phyloP scores from a whole-genome alignment of 1,140 invertebrate species.

The Anthonomus grandis region DNA sequence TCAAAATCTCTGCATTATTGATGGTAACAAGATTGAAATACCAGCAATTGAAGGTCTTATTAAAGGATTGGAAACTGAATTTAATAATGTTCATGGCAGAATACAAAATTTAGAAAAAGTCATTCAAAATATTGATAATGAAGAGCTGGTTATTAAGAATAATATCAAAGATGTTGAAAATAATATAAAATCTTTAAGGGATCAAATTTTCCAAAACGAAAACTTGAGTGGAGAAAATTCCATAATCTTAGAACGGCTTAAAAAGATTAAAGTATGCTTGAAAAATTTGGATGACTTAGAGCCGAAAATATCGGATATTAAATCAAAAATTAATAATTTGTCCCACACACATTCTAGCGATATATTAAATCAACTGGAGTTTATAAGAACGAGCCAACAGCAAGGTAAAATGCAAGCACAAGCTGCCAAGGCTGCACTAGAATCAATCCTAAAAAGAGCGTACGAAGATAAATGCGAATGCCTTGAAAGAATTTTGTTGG shows the following conservation, averaged over 20 bases:
- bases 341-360: conserved; percentile 75
- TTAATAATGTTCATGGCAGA: conserved; percentile 69
- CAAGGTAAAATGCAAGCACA: conserved; percentile 72
- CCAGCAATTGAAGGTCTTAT: conserved; percentile 67
- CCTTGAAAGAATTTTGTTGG: conserved; percentile 73
- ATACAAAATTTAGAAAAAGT: conserved; percentile 70
- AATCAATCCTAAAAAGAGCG: conserved; percentile 81
- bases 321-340: conserved; percentile 67
- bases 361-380: conserved; percentile 73
- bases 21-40: conserved; percentile 65
- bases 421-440: conserved; percentile 75
- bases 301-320: conserved; percentile 65
- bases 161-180: conserved; percentile 69
- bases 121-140: conserved; percentile 66
- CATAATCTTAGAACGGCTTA: conserved; percentile 75
- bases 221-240: conserved; percentile 84
- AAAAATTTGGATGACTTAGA: conserved; percentile 63
- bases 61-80: conserved; percentile 71
- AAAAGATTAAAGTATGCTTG: conserved; percentile 69
- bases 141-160: conserved; percentile 68
- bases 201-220: conserved; percentile 86
- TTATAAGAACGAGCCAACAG: conserved; percentile 74
- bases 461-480: conserved; percentile 81
- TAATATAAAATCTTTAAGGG: conserved; percentile 71
- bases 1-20: conserved; percentile 73